Conservation (phyloP, 1,140 invertebrate species). For the Paramacrobiotus metropolitanus region DNA sequence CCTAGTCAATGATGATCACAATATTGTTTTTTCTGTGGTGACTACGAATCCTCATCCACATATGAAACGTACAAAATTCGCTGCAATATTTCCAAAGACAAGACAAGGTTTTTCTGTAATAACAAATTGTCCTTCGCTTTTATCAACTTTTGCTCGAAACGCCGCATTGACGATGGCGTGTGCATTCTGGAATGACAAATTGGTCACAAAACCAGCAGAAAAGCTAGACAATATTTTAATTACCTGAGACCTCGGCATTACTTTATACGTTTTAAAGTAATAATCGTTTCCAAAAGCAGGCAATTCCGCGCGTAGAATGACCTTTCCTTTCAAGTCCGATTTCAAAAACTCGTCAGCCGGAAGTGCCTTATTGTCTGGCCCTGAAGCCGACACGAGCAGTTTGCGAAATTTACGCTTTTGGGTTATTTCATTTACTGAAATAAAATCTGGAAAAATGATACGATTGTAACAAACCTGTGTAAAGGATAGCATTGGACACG, state of each 20-base stretch:
- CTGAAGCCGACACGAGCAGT: too few relatives aligned
- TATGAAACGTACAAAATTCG: too few relatives aligned
- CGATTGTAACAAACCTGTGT: background rate
- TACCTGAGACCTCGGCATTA: background rate
- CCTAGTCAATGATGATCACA: too few relatives aligned
- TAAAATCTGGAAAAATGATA: too few relatives aligned
- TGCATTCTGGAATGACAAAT: conserved; percentile 30
- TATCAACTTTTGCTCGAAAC: conserved; percentile 28
- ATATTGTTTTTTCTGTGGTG: too few relatives aligned
- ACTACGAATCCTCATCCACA: too few relatives aligned
- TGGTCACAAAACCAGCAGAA: background rate
- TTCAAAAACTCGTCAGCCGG: background rate
- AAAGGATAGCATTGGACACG: background rate
- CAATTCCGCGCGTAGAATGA: background rate
- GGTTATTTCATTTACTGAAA: too few relatives aligned
- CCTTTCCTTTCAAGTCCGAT: background rate
- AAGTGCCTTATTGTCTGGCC: background rate
- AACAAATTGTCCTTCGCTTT: too few relatives aligned
- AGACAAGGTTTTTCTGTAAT: too few relatives aligned
- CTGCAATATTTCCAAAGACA: too few relatives aligned
- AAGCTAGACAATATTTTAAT: too few relatives aligned
- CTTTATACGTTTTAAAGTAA: background rate
- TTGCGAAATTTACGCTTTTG: too few relatives aligned
- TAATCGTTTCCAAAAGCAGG: background rate
- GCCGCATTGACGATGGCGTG: conserved; percentile 59